Base-by-base conservation (phyloP, 2,113 vertebrate species). In the Sebastes schlegelii region DNA sequence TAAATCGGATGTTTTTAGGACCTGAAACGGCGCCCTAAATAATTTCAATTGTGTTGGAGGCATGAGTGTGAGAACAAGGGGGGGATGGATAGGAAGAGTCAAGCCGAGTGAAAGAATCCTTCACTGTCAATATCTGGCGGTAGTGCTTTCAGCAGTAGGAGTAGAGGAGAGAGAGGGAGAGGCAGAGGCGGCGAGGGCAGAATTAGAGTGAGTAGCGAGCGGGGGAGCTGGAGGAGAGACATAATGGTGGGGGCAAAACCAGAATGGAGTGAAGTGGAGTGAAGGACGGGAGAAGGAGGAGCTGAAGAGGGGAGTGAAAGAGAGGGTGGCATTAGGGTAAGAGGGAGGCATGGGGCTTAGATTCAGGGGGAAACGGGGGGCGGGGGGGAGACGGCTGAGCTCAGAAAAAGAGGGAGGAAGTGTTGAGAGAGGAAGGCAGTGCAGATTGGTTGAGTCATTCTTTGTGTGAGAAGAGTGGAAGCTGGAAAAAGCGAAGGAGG, bases 31-130 rank as follows among this genome's bases (percentile, higher is more conserved):
- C 10, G 6, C 21, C 52, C 34, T 42, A 81, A 78, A 88, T 88
- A 21, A 85, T 90, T 88, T 73, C 21, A 67, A 72, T 64, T 77
- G 72, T 80, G 54, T 79, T 79, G 40, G 54, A 86, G 74, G 72
- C 79, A 68, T 42, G 40, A 84, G 77, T 66, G 80, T 74, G 84
- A 77, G 80, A 78, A 86, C 70, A 80, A 84, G 76, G 58, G 65
- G 49, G 34, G 57, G 68, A 58, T 40, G 76, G 65, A 86, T 80
- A 67, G 69, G 87, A 68, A 88, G 82, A 90, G 84, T 89, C 78
- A 79, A 89, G 85, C 79, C 26, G 88, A 85, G 74, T 69, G 78
- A 90, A 84, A 90, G 87, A 91, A 92, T 89, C 84, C 87, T 91
- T 92, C 86, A 88, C 77, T 80, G 83, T 90, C 86, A 82, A 83